Percentiles rank a stretch among this genome's conserved stretches.
Evolutionary conservation across 2,113 vertebrate species (phyloP).

Genomic region (Hypocryptadius cinnamomeus): DNA sequence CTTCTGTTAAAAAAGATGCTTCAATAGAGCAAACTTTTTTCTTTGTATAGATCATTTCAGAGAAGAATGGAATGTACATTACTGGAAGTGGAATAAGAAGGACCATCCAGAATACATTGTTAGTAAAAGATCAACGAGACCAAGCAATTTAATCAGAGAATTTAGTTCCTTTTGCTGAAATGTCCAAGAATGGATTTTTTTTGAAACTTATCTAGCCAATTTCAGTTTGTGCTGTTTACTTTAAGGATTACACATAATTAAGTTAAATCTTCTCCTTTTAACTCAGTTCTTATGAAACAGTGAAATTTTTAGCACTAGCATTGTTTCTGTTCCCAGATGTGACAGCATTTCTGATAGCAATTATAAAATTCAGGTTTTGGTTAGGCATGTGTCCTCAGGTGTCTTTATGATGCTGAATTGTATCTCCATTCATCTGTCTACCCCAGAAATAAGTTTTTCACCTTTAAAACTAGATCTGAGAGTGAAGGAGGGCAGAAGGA

Average conservation of each 20-base stretch:
- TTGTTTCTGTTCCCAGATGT: not conserved
- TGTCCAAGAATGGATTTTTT: not conserved
- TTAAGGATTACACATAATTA: not conserved
- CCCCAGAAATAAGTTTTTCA: not conserved
- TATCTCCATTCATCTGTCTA: not conserved
- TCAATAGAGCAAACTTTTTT: not conserved
- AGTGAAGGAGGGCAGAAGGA: not conserved
- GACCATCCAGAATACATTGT: not conserved
- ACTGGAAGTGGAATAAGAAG: not conserved
- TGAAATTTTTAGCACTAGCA: not conserved
- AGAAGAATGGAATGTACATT: not conserved
- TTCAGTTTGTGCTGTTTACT: not conserved
- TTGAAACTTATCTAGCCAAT: not conserved
- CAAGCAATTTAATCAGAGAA: not conserved
- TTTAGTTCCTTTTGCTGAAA: not conserved
- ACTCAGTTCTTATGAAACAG: not conserved
- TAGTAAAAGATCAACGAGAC: not conserved
- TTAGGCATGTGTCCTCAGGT: not conserved
- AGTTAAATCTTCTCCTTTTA: not conserved
- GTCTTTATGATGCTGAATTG: not conserved
- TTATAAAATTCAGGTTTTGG: not conserved
- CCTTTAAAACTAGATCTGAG: not conserved
- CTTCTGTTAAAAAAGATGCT: not conserved
- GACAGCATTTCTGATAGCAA: not conserved
- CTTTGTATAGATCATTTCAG: not conserved